These are phyloP conservation scores for Lagenorhynchus albirostris DNA, from an alignment of 2,113 vertebrate genomes.

Conservation along the genomic window DNA sequence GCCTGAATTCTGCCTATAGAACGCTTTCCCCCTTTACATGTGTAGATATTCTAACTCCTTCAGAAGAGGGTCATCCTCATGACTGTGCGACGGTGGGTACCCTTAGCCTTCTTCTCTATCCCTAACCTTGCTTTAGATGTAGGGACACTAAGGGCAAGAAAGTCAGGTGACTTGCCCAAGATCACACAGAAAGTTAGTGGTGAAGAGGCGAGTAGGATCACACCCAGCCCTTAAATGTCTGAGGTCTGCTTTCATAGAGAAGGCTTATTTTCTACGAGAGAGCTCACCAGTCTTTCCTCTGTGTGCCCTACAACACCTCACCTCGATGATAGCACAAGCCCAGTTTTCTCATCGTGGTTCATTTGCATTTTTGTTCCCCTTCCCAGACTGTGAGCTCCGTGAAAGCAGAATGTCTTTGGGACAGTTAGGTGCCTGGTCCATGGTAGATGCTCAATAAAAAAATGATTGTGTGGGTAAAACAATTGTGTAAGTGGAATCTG, in stretches of 20 bases:
- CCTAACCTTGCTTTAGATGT: neutral
- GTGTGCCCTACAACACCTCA: neutral
- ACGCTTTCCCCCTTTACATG: fast-evolving
- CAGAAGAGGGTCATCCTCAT: neutral
- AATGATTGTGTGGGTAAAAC: neutral
- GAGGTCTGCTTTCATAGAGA: neutral
- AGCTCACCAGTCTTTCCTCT: neutral
- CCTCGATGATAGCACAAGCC: neutral
- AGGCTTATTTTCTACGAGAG: neutral
- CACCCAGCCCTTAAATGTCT: neutral
- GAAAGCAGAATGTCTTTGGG: neutral
- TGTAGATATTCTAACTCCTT: neutral
- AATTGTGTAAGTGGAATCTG: neutral
- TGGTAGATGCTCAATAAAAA: neutral
- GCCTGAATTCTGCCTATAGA: neutral
- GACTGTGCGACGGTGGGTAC: neutral
- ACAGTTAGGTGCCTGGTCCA: neutral
- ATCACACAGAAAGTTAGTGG: neutral
- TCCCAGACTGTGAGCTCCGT: neutral
- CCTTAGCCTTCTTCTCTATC: neutral
- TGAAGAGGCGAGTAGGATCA: neutral
- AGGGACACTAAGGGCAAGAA: neutral
- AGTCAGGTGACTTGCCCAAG: neutral
- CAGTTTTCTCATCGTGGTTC: neutral
- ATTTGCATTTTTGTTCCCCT: neutral